Conservation (phyloP, 2,113 vertebrate species). For the Mixornis gularis region DNA sequence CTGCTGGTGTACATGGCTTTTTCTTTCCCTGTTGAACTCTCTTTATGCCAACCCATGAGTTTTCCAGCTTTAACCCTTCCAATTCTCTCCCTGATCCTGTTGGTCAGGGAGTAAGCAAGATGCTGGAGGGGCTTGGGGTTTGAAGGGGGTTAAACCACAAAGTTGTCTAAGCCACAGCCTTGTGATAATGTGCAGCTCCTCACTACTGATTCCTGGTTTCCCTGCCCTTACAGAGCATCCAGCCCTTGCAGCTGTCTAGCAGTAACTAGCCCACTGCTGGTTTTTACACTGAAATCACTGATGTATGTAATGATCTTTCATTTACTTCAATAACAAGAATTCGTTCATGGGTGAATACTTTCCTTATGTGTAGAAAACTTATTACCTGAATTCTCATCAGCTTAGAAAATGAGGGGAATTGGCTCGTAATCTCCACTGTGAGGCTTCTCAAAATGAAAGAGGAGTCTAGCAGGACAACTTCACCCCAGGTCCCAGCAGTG, state of each 20-base stretch:
- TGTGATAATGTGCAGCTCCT: accelerated
- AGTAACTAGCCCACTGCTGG: neutral
- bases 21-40: neutral
- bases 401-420: neutral
- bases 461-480: neutral
- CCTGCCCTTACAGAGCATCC: neutral
- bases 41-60: neutral
- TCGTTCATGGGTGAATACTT: neutral
- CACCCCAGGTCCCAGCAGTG: neutral
- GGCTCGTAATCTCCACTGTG: neutral
- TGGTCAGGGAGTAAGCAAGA: accelerated
- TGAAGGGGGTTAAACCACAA: neutral
- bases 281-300: neutral
- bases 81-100: neutral
- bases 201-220: neutral
- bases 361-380: neutral
- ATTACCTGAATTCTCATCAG: neutral
- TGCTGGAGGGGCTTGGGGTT: accelerated
- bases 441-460: neutral
- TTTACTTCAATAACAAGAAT: slow-evolving; percentile 16
- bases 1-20: neutral
- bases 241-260: neutral
- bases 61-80: neutral
- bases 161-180: neutral
- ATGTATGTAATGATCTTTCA: neutral